Evolutionary conservation across 2,113 vertebrate genomes (phyloP), one percentile per base, ranked within the genome.

Genomic region (Sylvietta virens): DNA sequence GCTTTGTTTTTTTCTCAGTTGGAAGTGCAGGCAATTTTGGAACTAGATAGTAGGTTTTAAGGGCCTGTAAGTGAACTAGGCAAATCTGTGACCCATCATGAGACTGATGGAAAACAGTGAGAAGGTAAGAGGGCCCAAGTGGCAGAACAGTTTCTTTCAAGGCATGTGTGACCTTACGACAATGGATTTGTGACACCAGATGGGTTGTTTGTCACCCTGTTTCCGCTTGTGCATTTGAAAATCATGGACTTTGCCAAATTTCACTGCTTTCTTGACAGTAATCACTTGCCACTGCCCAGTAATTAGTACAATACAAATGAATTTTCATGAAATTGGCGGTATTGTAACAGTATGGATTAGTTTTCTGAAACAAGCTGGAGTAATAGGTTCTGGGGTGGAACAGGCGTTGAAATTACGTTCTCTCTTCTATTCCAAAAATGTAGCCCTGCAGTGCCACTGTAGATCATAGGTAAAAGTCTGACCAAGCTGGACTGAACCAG

Each of bases 101-200:
- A 72, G 51, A 14, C 15, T 39, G 39, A 3, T 70, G 31, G 50
- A 77, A 80, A 39, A 19, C 30, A 44, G 9, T 33, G 35, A 50
- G 35, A 81, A 57, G 24, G 27, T 51, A 45, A 61, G 45, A 65
- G 24, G 8, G 30, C 28, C 31, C 20, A 53, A 24, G 31, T 14
- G 20, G 27, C 42, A 65, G 26, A 33, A 51, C 13, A 45, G 15
- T 48, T 81, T 76, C 10, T 67, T 72, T n/a, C 66, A 35, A 56
- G 14, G 7, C 3, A 1, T 1, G 0, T 18, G 21, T 69, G 28
- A 62, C 47, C 13, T 83, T 78, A 12, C 0, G 1, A 4, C 11
- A 56, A 4, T 54, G 31, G 44, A 11, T 54, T 60, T 45, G 27
- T 89, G 62, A 37, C 17, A 27, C 23, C 23, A 48, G 15, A 26